Evolutionary conservation across 2,797 vertebrate genomes (phyloP).

Genomic region (Ammospiza maritima): DNA sequence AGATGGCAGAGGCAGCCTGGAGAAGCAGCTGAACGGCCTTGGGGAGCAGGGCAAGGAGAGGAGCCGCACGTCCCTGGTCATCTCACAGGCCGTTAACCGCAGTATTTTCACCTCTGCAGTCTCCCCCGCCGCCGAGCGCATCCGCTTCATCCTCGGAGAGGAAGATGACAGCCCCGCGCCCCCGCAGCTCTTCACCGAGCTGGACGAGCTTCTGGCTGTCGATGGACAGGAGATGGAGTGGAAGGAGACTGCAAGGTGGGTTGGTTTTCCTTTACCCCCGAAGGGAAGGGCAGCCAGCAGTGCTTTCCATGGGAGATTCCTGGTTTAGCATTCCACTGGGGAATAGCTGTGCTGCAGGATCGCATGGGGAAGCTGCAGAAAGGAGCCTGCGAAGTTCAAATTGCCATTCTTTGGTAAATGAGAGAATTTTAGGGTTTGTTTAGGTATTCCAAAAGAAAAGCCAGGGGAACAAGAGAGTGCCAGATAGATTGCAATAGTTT

Average conservation of each 20-base stretch:
- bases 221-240: slow-evolving; percentile 99
- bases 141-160: slow-evolving; percentile 96
- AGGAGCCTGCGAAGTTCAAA: neutral
- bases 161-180: slow-evolving; percentile 93
- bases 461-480: neutral
- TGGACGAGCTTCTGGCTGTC: slow-evolving; percentile 93
- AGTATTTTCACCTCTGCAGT: slow-evolving; percentile 95
- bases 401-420: neutral
- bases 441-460: neutral
- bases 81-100: slow-evolving; percentile 83
- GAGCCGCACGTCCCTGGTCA: slow-evolving; percentile 65
- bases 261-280: neutral
- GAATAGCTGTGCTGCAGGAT: neutral
- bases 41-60: slow-evolving; percentile 74
- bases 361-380: rapidly evolving
- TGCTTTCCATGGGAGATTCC: neutral
- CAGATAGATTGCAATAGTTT: neutral
- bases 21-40: slow-evolving; percentile 74
- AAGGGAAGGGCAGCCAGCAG: neutral
- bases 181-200: slow-evolving; percentile 96
- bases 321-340: neutral
- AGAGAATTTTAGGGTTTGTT: neutral
- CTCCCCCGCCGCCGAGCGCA: slow-evolving; percentile 93
- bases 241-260: slow-evolving; percentile 98
- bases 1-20: slow-evolving; percentile 59